These are phyloP conservation scores for Drusus annulatus DNA, from an alignment of 1,140 invertebrate genomes.

Conservation along the genomic window DNA sequence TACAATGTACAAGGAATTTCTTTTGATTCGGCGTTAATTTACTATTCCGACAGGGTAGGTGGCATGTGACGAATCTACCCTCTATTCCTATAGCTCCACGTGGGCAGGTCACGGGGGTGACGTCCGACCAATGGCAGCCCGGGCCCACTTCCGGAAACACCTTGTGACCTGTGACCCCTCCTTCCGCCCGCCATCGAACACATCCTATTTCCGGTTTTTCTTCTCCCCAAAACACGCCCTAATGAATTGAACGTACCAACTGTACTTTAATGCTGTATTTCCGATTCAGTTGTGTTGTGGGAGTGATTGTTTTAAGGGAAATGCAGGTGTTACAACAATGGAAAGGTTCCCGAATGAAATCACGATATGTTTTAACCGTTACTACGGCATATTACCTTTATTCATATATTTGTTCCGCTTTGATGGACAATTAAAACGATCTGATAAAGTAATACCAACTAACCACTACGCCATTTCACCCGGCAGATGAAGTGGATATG, in stretches of 20 bases:
- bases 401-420: too few species aligned
- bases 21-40: neutral
- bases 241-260: conserved; percentile 12
- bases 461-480: too few species aligned
- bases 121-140: conserved; percentile 20
- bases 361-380: too few species aligned
- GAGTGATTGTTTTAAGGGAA: neutral
- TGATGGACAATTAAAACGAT: too few species aligned
- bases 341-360: neutral
- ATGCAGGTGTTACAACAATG: neutral
- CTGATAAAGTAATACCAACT: too few species aligned
- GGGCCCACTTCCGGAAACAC: conserved; percentile 49
- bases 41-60: neutral
- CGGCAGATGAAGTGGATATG: too few species aligned
- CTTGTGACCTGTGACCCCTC: conserved; percentile 55
- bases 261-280: neutral
- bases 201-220: conserved; percentile 41
- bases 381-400: too few species aligned
- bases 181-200: conserved; percentile 21
- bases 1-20: too few species aligned
- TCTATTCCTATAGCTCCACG: neutral
- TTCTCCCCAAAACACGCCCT: conserved; percentile 17
- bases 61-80: neutral
- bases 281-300: neutral
- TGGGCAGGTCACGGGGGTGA: conserved; percentile 22